Conservation (phyloP, 1,140 invertebrate species). For the Drosophila busckii region DNA sequence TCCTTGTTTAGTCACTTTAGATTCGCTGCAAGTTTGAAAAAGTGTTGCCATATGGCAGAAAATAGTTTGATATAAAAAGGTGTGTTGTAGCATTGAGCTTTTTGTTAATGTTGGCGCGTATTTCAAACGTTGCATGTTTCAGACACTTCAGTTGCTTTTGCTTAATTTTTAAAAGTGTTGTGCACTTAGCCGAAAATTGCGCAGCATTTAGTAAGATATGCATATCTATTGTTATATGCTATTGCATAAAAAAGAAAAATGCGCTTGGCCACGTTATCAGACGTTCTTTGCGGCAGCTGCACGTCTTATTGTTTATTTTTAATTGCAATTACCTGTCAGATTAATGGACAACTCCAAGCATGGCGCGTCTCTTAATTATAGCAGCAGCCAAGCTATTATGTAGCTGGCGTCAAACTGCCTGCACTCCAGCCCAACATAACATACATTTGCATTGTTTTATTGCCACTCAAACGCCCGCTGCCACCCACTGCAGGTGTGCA, state of each 20-base stretch:
- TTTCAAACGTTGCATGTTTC: constrained; percentile 1
- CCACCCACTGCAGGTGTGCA: neutral
- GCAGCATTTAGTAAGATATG: neutral
- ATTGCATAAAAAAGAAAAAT: constrained; percentile 7
- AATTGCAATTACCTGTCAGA: constrained; percentile 45
- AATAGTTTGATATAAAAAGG: no score
- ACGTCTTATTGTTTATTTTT: constrained; percentile 27
- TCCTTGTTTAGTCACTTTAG: no score
- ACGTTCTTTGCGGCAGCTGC: constrained; percentile 13
- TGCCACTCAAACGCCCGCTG: constrained; percentile 24
- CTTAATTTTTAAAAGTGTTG: neutral
- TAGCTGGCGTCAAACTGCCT: constrained; percentile 17
- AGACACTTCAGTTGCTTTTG: no score
- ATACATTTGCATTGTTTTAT: constrained; percentile 37
- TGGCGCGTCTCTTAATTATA: constrained; percentile 23
- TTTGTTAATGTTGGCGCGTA: neutral
- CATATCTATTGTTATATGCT: constrained; percentile 19
- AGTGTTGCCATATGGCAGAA: no score
- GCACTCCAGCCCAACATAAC: neutral
- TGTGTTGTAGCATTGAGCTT: constrained; percentile 13
- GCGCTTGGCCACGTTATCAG: constrained; percentile 1
- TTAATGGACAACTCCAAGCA: constrained; percentile 26
- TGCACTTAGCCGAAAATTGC: neutral
- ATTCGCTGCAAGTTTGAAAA: no score
- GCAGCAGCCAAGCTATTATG: constrained; percentile 14